Conservation (phyloP, 2,888 invertebrate genomes). For the Drosophila koepferae region DNA sequence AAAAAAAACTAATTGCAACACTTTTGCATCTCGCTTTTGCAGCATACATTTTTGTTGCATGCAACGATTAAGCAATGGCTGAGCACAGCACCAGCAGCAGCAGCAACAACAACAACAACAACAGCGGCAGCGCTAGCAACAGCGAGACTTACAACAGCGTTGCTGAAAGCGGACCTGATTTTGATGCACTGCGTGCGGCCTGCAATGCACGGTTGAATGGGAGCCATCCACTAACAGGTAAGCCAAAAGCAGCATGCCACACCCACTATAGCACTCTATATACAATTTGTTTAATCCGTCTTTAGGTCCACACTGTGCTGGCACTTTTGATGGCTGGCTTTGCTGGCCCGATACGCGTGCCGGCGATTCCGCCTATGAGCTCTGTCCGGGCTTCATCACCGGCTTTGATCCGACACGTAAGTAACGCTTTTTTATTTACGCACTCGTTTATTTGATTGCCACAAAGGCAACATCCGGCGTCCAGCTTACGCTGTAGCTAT, state of each 20-base stretch:
- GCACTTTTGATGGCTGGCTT: slow-evolving; percentile 93
- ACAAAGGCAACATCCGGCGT: slow-evolving; percentile 52
- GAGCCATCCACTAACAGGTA: slow-evolving; percentile 69
- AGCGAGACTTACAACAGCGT: slow-evolving; percentile 4
- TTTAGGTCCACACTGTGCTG: slow-evolving; percentile 88
- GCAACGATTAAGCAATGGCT: slow-evolving; percentile 50
- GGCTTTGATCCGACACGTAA: slow-evolving; percentile 91
- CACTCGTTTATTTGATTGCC: slow-evolving; percentile 45
- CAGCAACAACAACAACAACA: slow-evolving; percentile 28
- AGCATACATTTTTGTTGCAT: slow-evolving; percentile 37
- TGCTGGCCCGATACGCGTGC: slow-evolving; percentile 91
- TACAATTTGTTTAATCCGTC: slow-evolving; percentile 27
- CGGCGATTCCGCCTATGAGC: slow-evolving; percentile 88
- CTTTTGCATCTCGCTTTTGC: slow-evolving; percentile 35
- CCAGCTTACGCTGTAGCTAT: slow-evolving; percentile 1
- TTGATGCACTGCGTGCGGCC: slow-evolving; percentile 75
- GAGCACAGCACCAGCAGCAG: slow-evolving; percentile 54
- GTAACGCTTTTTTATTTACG: slow-evolving; percentile 80
- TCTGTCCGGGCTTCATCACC: slow-evolving; percentile 91
- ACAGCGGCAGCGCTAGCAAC: slow-evolving; percentile 14
- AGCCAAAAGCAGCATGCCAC: slow-evolving; percentile 24
- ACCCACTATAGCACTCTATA: background rate
- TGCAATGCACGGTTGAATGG: slow-evolving; percentile 81
- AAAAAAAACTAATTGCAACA: slow-evolving; percentile 60
- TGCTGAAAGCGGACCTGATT: slow-evolving; percentile 74